Evolutionary conservation across 2,113 vertebrate genomes (phyloP).

Genomic region (Crotalus horridus): DNA sequence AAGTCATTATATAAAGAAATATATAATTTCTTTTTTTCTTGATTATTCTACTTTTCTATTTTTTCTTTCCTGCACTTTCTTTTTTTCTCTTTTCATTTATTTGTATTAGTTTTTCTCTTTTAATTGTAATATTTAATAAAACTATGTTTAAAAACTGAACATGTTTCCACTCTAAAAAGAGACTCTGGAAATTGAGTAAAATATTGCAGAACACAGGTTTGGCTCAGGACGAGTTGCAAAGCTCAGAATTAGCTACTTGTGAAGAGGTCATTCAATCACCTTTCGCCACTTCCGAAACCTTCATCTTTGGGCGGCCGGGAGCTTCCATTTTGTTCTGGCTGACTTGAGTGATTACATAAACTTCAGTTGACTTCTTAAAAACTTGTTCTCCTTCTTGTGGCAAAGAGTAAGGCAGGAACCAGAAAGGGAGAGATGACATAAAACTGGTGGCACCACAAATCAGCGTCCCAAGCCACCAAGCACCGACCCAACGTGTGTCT

Average conservation of each 20-base stretch:
- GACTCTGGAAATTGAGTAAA: neutral
- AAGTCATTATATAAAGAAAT: no score
- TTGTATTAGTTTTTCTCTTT: neutral
- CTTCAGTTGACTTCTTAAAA: constrained; percentile 23
- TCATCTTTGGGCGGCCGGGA: constrained; percentile 34
- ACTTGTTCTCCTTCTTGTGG: constrained; percentile 53
- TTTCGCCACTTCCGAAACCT: constrained; percentile 57
- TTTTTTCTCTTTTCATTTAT: neutral
- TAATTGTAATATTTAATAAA: neutral
- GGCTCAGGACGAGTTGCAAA: neutral
- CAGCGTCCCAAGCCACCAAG: constrained; percentile 91
- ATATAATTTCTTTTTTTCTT: no score
- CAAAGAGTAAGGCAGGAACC: constrained; percentile 79
- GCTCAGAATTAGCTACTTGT: neutral
- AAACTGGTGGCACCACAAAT: constrained; percentile 73
- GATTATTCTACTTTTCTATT: no score
- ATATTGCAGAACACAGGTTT: neutral
- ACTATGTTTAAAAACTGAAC: neutral
- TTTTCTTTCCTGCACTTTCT: neutral
- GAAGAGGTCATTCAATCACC: constrained; percentile 25
- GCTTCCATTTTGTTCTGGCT: constrained; percentile 20
- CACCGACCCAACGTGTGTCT: constrained; percentile 91
- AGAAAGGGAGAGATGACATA: constrained; percentile 85
- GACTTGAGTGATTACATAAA: constrained; percentile 27
- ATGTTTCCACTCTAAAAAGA: neutral